Base-by-base conservation (phyloP, 30 jellyfish, hydroid and myxozoan species). In the Aurelia aurita complex sp. Pacific region DNA sequence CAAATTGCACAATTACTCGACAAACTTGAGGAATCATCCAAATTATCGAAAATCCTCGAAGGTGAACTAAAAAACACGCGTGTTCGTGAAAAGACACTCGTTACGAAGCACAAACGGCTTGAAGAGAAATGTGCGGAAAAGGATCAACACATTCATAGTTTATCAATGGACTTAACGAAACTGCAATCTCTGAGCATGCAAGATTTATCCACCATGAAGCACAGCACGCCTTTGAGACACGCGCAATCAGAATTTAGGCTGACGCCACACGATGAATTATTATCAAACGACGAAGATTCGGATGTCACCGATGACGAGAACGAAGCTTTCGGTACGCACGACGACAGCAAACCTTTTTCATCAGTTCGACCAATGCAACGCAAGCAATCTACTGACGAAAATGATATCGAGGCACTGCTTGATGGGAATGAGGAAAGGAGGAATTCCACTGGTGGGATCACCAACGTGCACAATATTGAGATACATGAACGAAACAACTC, bases 221-320 rank as follows among this genome's bases (percentile, higher is more conserved):
- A 94, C 85, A 88, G 97, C 88, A 94, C 98, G 2, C 98, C 98
- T 4, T 67, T 89, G 73, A 57, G 98, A 36, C 71, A 73, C 50
- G 88, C 96, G 50, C 77, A 50, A 33, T 94, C 98, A 18, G 98
- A 91, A 61, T 91, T 79, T 72, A 85, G 59, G n/a, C 40, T 79
- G 34, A 40, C 82, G 34, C 91, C 89, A 16, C 89, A 86, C 43
- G 19, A 34, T 42, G 95, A 77, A 54, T n/a, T 17, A 3, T n/a
- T 17, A 23, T n/a, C 32, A 13, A 23, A 13, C 36, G 89, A 77
- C 67, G 92, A 89, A 65, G 86, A n/a, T 64, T 51, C 46, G 38
- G 97, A 54, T 14, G 90, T 51, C 16, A 87, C 75, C 40, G 91
- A 73, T 50, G 89, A 71, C 16, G 97, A 77, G 6, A 65, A 81